Evolutionary conservation across 2,888 invertebrate species (phyloP).

Genomic region (Lomographa bimaculata): DNA sequence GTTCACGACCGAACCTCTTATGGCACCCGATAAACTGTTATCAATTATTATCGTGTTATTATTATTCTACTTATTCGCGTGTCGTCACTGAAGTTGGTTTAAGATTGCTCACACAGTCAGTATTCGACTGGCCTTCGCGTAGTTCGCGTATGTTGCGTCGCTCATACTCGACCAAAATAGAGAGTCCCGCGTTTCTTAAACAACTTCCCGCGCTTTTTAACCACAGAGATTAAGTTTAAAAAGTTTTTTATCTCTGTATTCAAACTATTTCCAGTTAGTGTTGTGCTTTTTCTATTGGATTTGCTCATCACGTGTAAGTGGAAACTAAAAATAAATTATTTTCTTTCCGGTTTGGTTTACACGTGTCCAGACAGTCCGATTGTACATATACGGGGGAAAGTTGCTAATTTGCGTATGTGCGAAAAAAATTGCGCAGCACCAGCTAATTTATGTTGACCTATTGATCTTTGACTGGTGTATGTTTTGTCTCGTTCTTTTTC

Average conservation of each 20-base stretch:
- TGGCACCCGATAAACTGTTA: slow-evolving; percentile 23
- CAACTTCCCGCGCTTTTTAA: slow-evolving; percentile 18
- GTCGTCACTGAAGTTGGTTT: slow-evolving; percentile 12
- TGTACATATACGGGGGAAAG: slow-evolving; percentile 14
- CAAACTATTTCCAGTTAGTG: not conserved
- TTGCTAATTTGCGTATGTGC: not conserved
- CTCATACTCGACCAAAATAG: not conserved
- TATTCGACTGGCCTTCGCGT: slow-evolving; percentile 7
- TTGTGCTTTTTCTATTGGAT: slow-evolving; percentile 10
- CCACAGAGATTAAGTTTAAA: slow-evolving; percentile 9
- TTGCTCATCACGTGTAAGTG: slow-evolving; percentile 5
- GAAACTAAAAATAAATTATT: too few species aligned
- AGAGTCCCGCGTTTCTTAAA: slow-evolving; percentile 2
- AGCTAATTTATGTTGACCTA: slow-evolving; percentile 9
- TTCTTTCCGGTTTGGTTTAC: too few species aligned
- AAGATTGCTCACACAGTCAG: slow-evolving; percentile 14
- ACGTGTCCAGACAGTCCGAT: too few species aligned
- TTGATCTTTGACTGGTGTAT: slow-evolving; percentile 22
- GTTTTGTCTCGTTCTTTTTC: slow-evolving; percentile 16
- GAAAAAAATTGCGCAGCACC: slow-evolving; percentile 8
- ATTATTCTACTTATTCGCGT: slow-evolving; percentile 15
- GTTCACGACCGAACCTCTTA: slow-evolving; percentile 14
- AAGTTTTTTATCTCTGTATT: slow-evolving; percentile 8
- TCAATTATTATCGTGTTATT: slow-evolving; percentile 27
- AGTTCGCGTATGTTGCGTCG: slow-evolving; percentile 5